Evolutionary conservation across 1,140 invertebrate species (phyloP), one percentile per base, ranked within the genome.

Genomic region (Rhagoletis zephyria): DNA sequence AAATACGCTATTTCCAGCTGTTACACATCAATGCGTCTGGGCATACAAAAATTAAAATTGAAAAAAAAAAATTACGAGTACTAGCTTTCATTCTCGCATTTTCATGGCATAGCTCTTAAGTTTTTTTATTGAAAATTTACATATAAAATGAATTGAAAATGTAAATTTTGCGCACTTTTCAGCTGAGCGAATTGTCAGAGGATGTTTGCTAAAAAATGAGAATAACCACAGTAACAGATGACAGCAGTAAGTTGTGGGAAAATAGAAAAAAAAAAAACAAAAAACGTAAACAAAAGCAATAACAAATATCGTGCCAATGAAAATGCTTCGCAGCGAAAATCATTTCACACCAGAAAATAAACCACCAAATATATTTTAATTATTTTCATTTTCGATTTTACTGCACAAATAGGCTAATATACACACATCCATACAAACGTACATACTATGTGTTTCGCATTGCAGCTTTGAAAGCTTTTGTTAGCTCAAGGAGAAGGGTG

Each of bases 91-190:
- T 81, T 81, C 2, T 19, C 48, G 48, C 74, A 81, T 14, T 74
- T 74, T 48, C 12, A 74, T 74, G 45, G 45, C 42, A 2, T 42
- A 14, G 12, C 42, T 74, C 12, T 74, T 74, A 74, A 40, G 40
- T 14, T 42, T 74, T 30, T 42, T 12, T 45, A 74, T 74, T 74
- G 67, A 56, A 81, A 81, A 81, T 81, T 81, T 81, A 45, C 74
- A 81, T 81, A 56, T 56, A 81, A 51, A 81, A 81, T 81, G 45
- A 81, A 81, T 81, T 81, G 48, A 59, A 81, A 81, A 81, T 81
- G 74, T 56, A 81, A 81, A 81, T 81, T 74, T 81, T 81, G 74
- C 74, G 48, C 74, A 81, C 74, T 81, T 81, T 81, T 56, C 74
- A 81, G 74, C 74, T 30, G 74, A 56, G 48, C 74, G 74, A 59